Evolutionary conservation across 1,140 invertebrate genomes (phyloP).

Genomic region (Tetranychus cinnabarinus): DNA sequence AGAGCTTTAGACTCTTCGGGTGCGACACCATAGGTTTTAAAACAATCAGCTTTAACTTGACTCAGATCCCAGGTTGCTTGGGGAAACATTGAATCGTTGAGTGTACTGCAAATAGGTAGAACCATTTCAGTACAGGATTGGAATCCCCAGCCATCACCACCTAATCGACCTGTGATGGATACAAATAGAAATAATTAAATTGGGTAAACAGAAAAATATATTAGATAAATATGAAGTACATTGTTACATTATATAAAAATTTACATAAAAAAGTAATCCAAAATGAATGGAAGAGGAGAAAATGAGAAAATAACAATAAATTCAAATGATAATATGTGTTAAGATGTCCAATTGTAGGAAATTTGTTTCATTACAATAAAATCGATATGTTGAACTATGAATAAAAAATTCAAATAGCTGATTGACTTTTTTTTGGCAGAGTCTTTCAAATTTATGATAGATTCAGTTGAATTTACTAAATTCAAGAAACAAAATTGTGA

Average conservation of each 20-base stretch:
- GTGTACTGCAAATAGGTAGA: constrained; percentile 65
- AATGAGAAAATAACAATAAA: not conserved
- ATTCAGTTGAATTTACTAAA: too few relatives aligned
- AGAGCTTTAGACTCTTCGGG: constrained; percentile 35
- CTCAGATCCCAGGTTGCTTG: constrained; percentile 44
- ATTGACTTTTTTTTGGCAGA: too few relatives aligned
- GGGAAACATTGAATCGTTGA: constrained; percentile 60
- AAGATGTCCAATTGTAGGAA: too few relatives aligned
- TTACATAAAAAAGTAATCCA: too few relatives aligned
- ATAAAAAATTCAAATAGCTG: too few relatives aligned
- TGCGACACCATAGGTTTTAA: constrained; percentile 37
- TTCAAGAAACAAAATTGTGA: too few relatives aligned
- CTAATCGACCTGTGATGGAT: constrained; percentile 21
- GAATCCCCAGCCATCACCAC: constrained; percentile 47
- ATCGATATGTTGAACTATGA: too few relatives aligned
- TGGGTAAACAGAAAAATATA: not conserved
- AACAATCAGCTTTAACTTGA: constrained; percentile 36
- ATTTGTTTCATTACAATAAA: too few relatives aligned
- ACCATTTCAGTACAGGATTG: constrained; percentile 82
- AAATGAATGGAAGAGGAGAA: not conserved
- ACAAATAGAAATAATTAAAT: not conserved
- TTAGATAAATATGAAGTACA: not conserved
- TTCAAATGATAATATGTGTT: too few relatives aligned
- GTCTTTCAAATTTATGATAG: too few relatives aligned
- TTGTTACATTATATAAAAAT: not conserved